Evolutionary conservation across 2,888 invertebrate genomes (phyloP), one percentile per base, ranked within the genome.

Genomic region (Scaptomyza tumidula): DNA sequence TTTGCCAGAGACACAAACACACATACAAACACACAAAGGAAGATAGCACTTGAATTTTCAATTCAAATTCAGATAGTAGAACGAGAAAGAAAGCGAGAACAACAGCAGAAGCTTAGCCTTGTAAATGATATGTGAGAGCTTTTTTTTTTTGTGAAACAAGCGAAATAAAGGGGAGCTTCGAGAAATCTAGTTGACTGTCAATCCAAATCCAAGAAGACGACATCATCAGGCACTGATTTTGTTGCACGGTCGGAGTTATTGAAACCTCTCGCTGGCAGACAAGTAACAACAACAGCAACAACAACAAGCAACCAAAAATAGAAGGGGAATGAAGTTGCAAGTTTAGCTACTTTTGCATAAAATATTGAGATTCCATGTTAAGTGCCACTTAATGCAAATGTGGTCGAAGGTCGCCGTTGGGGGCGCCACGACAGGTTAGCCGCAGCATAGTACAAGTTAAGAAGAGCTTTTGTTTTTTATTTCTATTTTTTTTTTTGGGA

Each of bases 371-470:
- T 89, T 80, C 79, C 82, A 81, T 90, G 89, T 90, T 89, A 90
- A 90, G 87, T 90, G 90, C 77, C 80, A 87, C 89, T 90, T 89
- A 89, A 90, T 90, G 90, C 90, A 89, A 90, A 90, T 90, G 77
- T 71, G 62, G 68, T 71, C 71, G 62, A 70, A 78, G 73, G 68
- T 71, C 78, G 80, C 58, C 66, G 33, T 43, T 65, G 63, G 64
- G 62, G 50, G 57, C 61, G 44, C 14, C 53, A 5, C 33, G 55
- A 65, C 53, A 55, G 80, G 69, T 68, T 78, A 60, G 52, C 44
- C 43, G 11, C 53, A 48, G 56, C 50, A 39, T 24, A 29, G 52
- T 14, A n/a, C 35, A 35, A 19, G 33, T 53, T 7, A 54, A 71
- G 58, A 56, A 60, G 33, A 33, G 59, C 41, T 63, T 46, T 35